Percentiles rank a stretch among this genome's conserved stretches.
Conservation (phyloP, 2,888 invertebrate species). For the Pollenia griseotomentosa region DNA sequence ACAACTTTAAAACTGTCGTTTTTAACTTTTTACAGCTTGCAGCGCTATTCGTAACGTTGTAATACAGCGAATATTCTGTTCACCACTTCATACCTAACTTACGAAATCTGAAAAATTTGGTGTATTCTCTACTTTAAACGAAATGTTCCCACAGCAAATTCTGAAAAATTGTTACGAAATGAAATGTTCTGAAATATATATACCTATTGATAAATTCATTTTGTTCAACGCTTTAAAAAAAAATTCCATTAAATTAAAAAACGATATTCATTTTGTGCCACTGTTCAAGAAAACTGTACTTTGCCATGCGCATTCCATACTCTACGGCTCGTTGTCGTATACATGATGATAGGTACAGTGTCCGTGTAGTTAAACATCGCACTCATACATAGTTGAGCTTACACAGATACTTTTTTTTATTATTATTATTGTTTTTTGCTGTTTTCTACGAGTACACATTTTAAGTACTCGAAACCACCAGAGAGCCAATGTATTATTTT, state of each 20-base stretch:
- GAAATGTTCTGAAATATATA: not conserved
- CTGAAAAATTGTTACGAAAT: too few relatives aligned
- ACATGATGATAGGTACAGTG: constrained; percentile 69
- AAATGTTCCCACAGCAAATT: too few relatives aligned
- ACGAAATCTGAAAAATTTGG: too few relatives aligned
- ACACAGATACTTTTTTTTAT: constrained; percentile 55
- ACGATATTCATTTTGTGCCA: constrained; percentile 42
- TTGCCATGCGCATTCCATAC: constrained; percentile 73
- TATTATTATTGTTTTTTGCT: constrained; percentile 27
- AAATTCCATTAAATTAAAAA: too few relatives aligned
- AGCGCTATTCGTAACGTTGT: too few relatives aligned
- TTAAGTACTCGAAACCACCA: constrained; percentile 28
- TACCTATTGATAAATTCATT: too few relatives aligned
- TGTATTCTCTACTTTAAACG: too few relatives aligned
- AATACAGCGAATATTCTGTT: too few relatives aligned
- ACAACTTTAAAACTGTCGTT: too few relatives aligned
- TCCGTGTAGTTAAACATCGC: constrained; percentile 61
- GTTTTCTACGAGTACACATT: not conserved
- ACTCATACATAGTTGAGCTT: constrained; percentile 38
- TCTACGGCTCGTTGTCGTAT: constrained; percentile 43
- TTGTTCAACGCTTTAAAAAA: not conserved
- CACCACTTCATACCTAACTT: too few relatives aligned
- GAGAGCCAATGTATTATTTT: constrained; percentile 34
- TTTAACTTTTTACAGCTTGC: too few relatives aligned
- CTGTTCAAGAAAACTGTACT: constrained; percentile 76